Base-by-base conservation (phyloP, 2,797 vertebrate genomes). In the Falco rusticolus region DNA sequence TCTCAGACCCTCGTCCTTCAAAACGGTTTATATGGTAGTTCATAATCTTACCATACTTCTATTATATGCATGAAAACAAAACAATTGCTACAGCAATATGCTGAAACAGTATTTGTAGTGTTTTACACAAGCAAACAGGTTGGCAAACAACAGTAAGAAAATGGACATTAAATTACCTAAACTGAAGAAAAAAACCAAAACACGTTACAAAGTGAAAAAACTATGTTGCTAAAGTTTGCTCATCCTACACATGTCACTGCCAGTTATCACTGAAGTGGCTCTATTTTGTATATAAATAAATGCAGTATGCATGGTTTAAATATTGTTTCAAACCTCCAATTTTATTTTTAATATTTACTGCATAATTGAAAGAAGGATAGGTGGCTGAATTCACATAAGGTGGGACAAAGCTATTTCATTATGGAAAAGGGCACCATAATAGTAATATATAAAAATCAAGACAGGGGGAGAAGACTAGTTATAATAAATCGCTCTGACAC, bases 131-230 rank as follows among this genome's bases (percentile, higher is more conserved):
- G 69, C 20, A 79, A 95, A 91, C 33, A 89, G 12, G 54, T 59
- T 95, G 70, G 80, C 48, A 95, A 94, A 96, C 48, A 94, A 33
- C 8, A 61, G 25, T 18, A 33, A 78, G 54, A 76, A 96, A 95
- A 95, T 10, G 64, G 81, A 78, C 47, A 65, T 74, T 89, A 76
- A 78, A 81, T 87, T 85, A 90, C 45, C 31, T 84, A 48, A 95
- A 21, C 14, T 74, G 64, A 90, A 89, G 41, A 63, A 57, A 86
- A 86, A 89, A 72, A 5, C 6, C 13, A 78, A 80, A 25, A 25
- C 9, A 53, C 14, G 66, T 33, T 63, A 87, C 34, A 41, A 87
- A 65, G 39, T 48, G 16, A 90, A 86, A 89, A 66, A 83, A 56
- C 14, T 41, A 51, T 63, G 39, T 48, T 68, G 39, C 24, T 74